These are phyloP conservation scores for Spisula subtruncata DNA, from an alignment of 2,888 invertebrate species.

Conservation along the genomic window DNA sequence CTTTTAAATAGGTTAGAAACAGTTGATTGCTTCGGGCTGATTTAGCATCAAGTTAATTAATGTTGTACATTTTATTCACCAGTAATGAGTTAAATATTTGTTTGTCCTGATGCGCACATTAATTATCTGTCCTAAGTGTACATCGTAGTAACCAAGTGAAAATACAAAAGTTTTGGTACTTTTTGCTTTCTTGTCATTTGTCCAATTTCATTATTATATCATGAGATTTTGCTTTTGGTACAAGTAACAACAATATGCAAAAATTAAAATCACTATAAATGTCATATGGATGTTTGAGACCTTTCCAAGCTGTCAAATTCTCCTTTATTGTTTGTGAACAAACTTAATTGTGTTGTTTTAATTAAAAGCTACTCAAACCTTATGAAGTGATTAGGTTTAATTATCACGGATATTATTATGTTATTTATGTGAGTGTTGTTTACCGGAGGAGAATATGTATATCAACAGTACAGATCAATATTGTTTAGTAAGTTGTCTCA, in stretches of 20 bases:
- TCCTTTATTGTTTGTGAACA: neutral
- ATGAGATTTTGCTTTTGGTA: neutral
- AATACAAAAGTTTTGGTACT: neutral
- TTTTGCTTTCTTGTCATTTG: neutral
- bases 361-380: neutral
- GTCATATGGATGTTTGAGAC: neutral
- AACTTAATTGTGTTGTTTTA: neutral
- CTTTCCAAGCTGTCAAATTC: neutral
- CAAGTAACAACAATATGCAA: neutral
- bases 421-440: neutral
- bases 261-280: conserved; percentile 9
- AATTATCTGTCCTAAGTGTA: neutral
- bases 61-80: neutral
- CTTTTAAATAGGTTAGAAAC: too few species aligned
- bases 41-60: neutral
- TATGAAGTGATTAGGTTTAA: neutral
- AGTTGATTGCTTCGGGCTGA: too few species aligned
- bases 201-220: neutral
- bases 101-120: neutral
- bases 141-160: neutral
- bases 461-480: conserved; percentile 9
- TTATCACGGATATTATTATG: neutral
- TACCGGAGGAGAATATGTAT: neutral
- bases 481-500: conserved; percentile 15
- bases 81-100: neutral